These are phyloP conservation scores for Leptopterna dolabrata DNA, from an alignment of 2,888 invertebrate species.

Conservation along the genomic window DNA sequence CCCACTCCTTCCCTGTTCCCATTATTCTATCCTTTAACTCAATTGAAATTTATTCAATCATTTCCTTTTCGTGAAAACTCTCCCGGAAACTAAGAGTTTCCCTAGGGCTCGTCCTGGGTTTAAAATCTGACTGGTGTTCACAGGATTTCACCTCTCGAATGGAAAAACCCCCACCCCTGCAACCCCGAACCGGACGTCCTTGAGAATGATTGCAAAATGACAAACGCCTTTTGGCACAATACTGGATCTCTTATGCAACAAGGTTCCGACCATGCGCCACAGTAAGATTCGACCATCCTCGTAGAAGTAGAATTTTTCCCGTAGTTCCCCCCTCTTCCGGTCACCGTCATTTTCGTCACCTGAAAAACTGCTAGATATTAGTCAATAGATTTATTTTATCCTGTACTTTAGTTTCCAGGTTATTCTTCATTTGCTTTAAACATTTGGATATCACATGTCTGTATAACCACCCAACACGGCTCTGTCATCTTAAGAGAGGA, in stretches of 20 bases:
- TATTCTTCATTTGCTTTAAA: too few relatives aligned
- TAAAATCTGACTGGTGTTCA: conserved; percentile 29
- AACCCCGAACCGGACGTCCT: conserved; percentile 70
- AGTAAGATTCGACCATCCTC: conserved; percentile 64
- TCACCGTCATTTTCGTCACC: not conserved
- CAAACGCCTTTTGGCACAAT: conserved; percentile 74
- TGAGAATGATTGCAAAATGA: conserved; percentile 70
- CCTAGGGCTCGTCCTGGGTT: not conserved
- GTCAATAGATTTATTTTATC: too few relatives aligned
- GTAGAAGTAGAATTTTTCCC: conserved; percentile 4
- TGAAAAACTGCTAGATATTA: not conserved
- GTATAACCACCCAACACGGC: too few relatives aligned
- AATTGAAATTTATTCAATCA: not conserved
- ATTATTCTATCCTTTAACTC: not conserved
- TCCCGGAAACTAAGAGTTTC: not conserved
- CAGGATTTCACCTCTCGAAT: conserved; percentile 71
- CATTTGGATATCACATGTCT: too few relatives aligned
- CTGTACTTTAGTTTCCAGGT: too few relatives aligned
- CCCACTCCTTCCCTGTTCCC: not conserved
- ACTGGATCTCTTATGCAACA: conserved; percentile 71
- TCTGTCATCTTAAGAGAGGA: too few relatives aligned
- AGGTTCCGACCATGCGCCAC: conserved; percentile 71
- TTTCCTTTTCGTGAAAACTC: not conserved
- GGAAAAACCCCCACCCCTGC: conserved; percentile 70
- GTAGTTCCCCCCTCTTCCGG: not conserved